Conservation (phyloP, 2,888 invertebrate species). For the Tenthredo scrophulariae region DNA sequence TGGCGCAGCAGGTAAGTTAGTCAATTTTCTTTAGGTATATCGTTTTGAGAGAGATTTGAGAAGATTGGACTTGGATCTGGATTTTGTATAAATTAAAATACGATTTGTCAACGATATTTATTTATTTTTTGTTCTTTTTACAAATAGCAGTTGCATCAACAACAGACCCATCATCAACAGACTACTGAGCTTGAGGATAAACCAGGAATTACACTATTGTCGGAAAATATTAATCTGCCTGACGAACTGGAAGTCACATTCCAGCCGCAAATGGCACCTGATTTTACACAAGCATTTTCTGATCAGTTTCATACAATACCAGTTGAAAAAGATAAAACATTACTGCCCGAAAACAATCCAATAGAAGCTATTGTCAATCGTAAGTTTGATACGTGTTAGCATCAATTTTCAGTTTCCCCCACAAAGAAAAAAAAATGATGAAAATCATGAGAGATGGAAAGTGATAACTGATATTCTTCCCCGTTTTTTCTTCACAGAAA, state of each 20-base stretch:
- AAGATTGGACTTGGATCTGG: background rate
- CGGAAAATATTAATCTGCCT: slow-evolving; percentile 62
- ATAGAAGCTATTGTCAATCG: slow-evolving; percentile 61
- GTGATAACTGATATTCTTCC: background rate
- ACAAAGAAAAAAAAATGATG: background rate
- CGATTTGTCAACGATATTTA: background rate
- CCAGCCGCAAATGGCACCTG: slow-evolving; percentile 66
- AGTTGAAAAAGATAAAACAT: slow-evolving; percentile 64
- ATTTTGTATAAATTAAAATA: background rate
- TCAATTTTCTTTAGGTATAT: slow-evolving; percentile 1
- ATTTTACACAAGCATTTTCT: slow-evolving; percentile 67
- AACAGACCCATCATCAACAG: slow-evolving; percentile 60
- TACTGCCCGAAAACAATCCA: slow-evolving; percentile 57
- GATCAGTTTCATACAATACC: slow-evolving; percentile 66
- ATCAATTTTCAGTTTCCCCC: background rate
- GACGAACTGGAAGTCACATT: slow-evolving; percentile 67
- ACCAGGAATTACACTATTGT: slow-evolving; percentile 54
- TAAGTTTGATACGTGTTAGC: slow-evolving; percentile 56
- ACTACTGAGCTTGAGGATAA: slow-evolving; percentile 13
- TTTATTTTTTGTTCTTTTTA: background rate
- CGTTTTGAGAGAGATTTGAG: too few relatives aligned
- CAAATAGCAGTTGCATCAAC: slow-evolving; percentile 68
- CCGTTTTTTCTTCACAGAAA: slow-evolving; percentile 60
- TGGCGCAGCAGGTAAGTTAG: slow-evolving; percentile 74
- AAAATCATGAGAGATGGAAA: background rate